Percentiles rank a stretch among this genome's conserved stretches.
These are phyloP conservation scores for Rhogogaster chlorosoma DNA, from an alignment of 2,888 invertebrate genomes.

Conservation along the genomic window DNA sequence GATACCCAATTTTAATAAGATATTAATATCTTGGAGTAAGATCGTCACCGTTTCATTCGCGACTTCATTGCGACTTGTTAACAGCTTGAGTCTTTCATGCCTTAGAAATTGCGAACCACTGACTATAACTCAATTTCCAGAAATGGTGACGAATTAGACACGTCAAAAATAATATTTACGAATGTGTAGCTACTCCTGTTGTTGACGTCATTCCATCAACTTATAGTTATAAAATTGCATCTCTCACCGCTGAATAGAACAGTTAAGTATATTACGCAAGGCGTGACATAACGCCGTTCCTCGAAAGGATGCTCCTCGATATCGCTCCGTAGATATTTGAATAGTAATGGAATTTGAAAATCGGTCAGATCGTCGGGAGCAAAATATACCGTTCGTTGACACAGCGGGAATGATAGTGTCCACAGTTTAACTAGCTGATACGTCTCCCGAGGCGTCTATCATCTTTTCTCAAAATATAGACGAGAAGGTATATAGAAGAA, in stretches of 20 bases:
- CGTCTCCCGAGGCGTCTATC: neutral
- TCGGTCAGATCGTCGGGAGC: neutral
- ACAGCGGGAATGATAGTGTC: neutral
- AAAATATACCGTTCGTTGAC: neutral
- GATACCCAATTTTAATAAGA: neutral
- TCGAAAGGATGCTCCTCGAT: neutral
- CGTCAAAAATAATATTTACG: neutral
- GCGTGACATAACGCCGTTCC: neutral
- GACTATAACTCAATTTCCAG: neutral
- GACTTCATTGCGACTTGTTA: neutral
- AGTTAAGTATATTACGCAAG: neutral
- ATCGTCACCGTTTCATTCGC: neutral
- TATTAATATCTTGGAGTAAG: neutral
- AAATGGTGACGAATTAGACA: neutral
- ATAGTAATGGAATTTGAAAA: neutral
- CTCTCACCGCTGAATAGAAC: neutral
- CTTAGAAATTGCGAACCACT: neutral
- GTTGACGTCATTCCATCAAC: conserved; percentile 16
- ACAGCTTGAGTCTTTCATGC: neutral
- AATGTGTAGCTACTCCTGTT: neutral
- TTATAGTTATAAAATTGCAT: neutral
- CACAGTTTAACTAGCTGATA: neutral
- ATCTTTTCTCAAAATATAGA: neutral
- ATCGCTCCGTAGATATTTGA: neutral
- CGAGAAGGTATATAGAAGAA: neutral